Conservation (phyloP, 2,113 vertebrate genomes). For the Gulo gulo region DNA sequence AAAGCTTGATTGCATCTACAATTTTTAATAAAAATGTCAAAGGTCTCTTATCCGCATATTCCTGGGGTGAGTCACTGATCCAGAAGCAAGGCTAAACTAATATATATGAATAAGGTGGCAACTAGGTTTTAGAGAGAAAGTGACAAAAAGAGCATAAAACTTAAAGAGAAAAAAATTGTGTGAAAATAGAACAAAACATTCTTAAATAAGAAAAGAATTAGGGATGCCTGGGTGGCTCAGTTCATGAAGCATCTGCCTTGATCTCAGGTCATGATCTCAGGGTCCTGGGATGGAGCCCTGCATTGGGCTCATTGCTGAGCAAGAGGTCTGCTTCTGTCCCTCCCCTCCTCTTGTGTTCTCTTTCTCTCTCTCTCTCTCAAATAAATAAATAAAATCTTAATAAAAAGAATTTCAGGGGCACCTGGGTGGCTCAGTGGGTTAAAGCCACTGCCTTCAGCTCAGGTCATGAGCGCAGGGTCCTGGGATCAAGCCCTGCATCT, state of each 20-base stretch:
- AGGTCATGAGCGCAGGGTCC: no score
- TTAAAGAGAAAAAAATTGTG: background rate
- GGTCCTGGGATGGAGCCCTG: background rate
- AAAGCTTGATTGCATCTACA: background rate
- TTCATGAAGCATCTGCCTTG: background rate
- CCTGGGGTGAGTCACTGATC: background rate
- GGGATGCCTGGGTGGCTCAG: background rate
- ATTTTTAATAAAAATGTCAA: constrained; percentile 13
- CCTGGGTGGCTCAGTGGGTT: no score
- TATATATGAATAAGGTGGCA: background rate
- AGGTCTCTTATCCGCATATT: background rate
- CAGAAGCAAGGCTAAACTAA: background rate
- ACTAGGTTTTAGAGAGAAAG: background rate
- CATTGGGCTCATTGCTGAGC: background rate
- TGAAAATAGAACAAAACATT: background rate
- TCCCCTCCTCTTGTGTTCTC: background rate
- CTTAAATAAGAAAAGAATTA: background rate
- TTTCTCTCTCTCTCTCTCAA: background rate
- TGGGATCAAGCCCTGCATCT: no score
- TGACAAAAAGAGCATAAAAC: background rate
- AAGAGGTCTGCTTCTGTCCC: background rate
- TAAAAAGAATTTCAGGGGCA: background rate
- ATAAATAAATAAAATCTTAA: background rate
- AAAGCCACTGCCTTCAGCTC: no score
- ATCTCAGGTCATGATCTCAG: background rate